phyloP scores from a whole-genome alignment of 2,888 invertebrate species.

The Hydrotaea diabolus region DNA sequence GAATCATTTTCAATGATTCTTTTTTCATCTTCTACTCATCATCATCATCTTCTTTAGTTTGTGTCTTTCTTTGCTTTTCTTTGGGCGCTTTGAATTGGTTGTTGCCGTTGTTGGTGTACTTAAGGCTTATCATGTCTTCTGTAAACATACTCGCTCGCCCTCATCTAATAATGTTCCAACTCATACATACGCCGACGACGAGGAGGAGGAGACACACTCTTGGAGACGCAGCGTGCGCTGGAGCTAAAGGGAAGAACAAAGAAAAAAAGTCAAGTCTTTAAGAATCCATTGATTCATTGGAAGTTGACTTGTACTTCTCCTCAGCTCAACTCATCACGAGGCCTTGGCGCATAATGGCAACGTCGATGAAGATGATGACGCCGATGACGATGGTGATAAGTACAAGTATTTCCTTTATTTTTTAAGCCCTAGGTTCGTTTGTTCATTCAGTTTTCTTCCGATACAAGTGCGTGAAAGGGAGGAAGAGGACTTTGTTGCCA shows the following conservation, averaged over 20 bases:
- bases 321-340: not conserved
- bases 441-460: not conserved
- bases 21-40: not conserved
- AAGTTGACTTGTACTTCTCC: slow-evolving; percentile 48
- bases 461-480: not conserved
- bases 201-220: not conserved
- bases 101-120: slow-evolving; percentile 57
- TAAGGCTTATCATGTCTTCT: slow-evolving; percentile 57
- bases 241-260: not conserved
- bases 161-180: not conserved
- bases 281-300: slow-evolving; percentile 51
- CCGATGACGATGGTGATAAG: not conserved
- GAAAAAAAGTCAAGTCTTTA: slow-evolving; percentile 40
- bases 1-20: slow-evolving; percentile 27
- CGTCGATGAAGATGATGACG: not conserved
- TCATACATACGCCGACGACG: not conserved
- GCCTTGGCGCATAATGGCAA: not conserved
- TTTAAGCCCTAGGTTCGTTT: not conserved
- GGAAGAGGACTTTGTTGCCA: not conserved
- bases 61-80: not conserved
- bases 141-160: slow-evolving; percentile 19
- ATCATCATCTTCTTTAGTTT: not conserved
- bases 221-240: not conserved
- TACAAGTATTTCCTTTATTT: not conserved
- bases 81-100: slow-evolving; percentile 3